Conservation (phyloP, 2,797 vertebrate genomes). For the Sebastes iracundus region DNA sequence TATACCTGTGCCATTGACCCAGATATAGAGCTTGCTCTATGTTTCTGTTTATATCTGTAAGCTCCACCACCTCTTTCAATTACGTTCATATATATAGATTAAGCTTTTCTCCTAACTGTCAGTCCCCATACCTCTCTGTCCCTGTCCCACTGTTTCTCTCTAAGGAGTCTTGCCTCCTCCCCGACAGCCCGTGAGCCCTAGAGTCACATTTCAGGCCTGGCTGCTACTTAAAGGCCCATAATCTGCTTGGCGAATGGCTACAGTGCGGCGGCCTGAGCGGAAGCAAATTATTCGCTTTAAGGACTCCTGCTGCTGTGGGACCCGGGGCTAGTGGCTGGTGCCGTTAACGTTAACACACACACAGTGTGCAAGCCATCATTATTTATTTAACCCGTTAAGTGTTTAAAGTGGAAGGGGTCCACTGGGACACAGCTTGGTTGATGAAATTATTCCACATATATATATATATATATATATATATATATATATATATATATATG, state of each 20-base stretch:
- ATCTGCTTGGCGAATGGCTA: conserved; percentile 87
- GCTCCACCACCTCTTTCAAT: not conserved
- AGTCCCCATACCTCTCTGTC: conserved; percentile 21
- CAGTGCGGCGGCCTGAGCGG: conserved; percentile 80
- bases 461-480: conserved; percentile 23
- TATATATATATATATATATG: conserved; percentile 21
- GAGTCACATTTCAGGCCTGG: conserved; percentile 89
- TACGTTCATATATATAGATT: conserved; percentile 25
- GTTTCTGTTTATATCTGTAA: not conserved
- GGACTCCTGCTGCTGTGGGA: conserved; percentile 90
- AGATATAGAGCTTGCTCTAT: not conserved
- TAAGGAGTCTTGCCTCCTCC: conserved; percentile 58
- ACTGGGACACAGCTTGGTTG: conserved; percentile 80
- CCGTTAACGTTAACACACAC: conserved; percentile 69
- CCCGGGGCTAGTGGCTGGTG: conserved; percentile 79
- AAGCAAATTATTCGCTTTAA: conserved; percentile 90
- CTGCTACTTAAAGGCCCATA: conserved; percentile 90
- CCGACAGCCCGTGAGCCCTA: conserved; percentile 76
- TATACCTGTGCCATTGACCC: not conserved
- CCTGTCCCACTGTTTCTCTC: conserved; percentile 43
- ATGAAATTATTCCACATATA: conserved; percentile 77
- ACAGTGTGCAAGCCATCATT: conserved; percentile 82
- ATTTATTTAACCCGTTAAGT: conserved; percentile 93
- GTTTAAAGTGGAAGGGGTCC: conserved; percentile 87
- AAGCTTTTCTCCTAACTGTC: conserved; percentile 5